A percentile compares a stretch with the other conserved stretches of the same genome.
These are phyloP conservation scores for Pteropus rufus DNA, from an alignment of 2,797 vertebrate species.

Conservation along the genomic window DNA sequence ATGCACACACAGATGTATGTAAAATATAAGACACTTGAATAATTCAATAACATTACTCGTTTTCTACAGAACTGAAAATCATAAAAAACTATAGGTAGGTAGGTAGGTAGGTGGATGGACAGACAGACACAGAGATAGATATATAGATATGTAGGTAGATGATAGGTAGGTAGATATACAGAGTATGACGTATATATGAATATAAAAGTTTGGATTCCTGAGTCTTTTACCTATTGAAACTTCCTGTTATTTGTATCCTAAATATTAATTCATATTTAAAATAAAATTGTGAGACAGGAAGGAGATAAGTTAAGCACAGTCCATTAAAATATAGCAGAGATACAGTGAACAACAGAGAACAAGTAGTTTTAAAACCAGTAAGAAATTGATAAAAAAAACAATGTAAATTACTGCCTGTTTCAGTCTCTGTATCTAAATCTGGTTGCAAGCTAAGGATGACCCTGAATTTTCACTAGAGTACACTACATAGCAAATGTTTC, in stretches of 20 bases:
- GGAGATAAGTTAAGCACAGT: neutral
- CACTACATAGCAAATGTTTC: neutral
- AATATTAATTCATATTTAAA: slow-evolving; percentile 4
- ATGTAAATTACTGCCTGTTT: neutral
- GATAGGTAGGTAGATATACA: neutral
- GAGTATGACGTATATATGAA: neutral
- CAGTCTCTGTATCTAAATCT: neutral
- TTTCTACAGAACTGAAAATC: neutral
- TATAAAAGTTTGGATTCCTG: neutral
- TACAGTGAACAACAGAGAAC: neutral
- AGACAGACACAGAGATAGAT: neutral
- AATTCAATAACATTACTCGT: neutral
- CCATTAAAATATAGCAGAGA: neutral
- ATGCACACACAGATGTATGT: neutral
- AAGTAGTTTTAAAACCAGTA: neutral
- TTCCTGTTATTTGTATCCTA: neutral
- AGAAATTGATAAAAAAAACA: neutral
- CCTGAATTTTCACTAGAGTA: neutral
- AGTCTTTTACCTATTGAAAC: neutral
- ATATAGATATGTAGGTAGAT: no score
- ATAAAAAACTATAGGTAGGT: neutral
- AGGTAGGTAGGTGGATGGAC: neutral
- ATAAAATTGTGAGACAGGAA: neutral
- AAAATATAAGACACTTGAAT: neutral
- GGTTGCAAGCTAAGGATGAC: neutral